A percentile compares a stretch with the other conserved stretches of the same genome.
Conservation (phyloP, 2,797 vertebrate species). For the Sandelia bainsii region DNA sequence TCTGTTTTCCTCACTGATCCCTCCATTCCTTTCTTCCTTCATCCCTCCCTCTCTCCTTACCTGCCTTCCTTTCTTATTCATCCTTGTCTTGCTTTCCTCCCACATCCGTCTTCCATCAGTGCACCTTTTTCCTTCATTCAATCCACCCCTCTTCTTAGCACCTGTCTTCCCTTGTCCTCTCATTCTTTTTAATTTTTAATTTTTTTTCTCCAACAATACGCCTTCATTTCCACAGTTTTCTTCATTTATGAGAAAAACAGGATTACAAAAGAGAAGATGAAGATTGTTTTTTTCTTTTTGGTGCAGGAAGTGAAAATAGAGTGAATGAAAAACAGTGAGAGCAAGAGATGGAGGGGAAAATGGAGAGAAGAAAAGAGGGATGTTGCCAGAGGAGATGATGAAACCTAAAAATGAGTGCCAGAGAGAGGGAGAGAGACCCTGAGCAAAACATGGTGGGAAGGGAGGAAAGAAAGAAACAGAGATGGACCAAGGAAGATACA, state of each 20-base stretch:
- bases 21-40: neutral
- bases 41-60: neutral
- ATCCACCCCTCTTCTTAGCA: neutral
- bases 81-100: neutral
- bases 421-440: conserved; percentile 12
- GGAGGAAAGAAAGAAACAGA: conserved; percentile 1
- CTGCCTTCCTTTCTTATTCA: neutral
- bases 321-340: neutral
- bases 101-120: neutral
- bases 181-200: too few species aligned
- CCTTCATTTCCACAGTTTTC: neutral
- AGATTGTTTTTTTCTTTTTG: neutral
- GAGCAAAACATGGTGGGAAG: conserved; percentile 36
- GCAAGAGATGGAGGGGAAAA: neutral
- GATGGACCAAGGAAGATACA: conserved; percentile 7
- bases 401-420: conserved; percentile 74
- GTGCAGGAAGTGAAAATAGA: neutral
- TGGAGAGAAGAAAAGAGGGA: conserved; percentile 57
- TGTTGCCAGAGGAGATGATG: conserved; percentile 68
- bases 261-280: too few species aligned
- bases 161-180: neutral
- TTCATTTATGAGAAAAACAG: neutral
- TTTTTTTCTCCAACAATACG: neutral
- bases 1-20: neutral
- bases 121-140: neutral